Conservation (phyloP, 2,797 vertebrate species). For the Oophaga sylvatica region DNA sequence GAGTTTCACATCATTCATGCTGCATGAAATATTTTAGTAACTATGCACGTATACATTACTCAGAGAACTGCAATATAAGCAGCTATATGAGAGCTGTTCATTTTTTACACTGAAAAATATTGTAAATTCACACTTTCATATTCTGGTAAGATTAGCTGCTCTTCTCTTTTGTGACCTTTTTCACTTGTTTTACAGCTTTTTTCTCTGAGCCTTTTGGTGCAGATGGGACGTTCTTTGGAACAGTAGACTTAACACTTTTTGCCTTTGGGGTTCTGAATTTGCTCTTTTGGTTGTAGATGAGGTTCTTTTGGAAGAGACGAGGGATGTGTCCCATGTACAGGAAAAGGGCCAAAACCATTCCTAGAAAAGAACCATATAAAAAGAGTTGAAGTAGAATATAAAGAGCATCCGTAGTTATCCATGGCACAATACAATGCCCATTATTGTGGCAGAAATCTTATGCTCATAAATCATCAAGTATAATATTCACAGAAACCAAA, state of each 20-base stretch:
- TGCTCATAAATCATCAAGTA: background rate
- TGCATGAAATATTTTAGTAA: background rate
- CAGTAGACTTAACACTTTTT: conserved; percentile 50
- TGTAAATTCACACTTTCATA: background rate
- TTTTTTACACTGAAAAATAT: background rate
- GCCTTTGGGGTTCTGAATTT: conserved; percentile 80
- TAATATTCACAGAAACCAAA: background rate
- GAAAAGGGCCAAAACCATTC: conserved; percentile 84
- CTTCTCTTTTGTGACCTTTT: conserved; percentile 8
- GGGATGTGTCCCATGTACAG: conserved; percentile 85
- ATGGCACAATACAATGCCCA: background rate
- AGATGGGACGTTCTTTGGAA: background rate
- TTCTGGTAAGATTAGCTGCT: background rate
- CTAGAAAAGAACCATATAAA: conserved; percentile 70
- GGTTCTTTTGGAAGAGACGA: conserved; percentile 84
- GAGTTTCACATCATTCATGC: background rate
- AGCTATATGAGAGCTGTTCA: background rate
- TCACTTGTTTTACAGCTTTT: background rate
- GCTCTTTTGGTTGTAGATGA: conserved; percentile 83
- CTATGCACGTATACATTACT: background rate
- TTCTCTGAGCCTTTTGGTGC: conserved; percentile 2
- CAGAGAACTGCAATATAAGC: background rate
- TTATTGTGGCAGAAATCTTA: background rate
- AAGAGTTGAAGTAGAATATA: background rate
- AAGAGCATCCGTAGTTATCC: background rate